Base-by-base conservation (phyloP, 2,888 invertebrate species). In the Microplitis deprimator region DNA sequence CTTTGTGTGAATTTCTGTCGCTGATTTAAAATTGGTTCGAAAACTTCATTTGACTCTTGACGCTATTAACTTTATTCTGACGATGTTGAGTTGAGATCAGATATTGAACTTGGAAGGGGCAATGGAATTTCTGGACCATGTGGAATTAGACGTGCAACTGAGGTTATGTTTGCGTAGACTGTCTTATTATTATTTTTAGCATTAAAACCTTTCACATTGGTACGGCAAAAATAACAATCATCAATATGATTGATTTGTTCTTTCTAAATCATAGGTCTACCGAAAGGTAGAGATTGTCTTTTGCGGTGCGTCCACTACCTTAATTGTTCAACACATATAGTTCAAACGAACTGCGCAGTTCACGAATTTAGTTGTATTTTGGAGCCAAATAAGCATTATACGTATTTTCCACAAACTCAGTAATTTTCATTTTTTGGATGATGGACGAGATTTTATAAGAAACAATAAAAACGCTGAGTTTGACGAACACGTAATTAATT, bases 191-290 rank as follows among this genome's bases (percentile, higher is more conserved):
- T 50, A 10, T 72, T 72, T 62, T 29, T 72, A 59, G 71, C 71
- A 7, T 71, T 71, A 0, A 71, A 60, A 71, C 59, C 71, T 71
- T 71, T 71, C 0, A 71, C 71, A 71, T 71, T 71, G 1, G 60
- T 71, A 71, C 71, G 20, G 61, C 71, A 71, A 71, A 71, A 59
- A 71, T 71, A 59, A 59, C 61, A 71, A 5, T 71, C 59, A 71
- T 71, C 61, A 59, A 59, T 1, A 50, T 50, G 41, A 50, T 50
- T 50, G 0, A 10, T 1, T 6, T 50, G 41, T 1, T 50, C 41
- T 50, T 8, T 50, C 41, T 8, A 50, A 7, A 50, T 50, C 41
- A 50, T 50, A 0, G 41, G 41, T 50, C 41, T 50, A 6, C 50
- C 50, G 0, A 72, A 72, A 72, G 72, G 72, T 72, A 62, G 38